Base-by-base conservation (phyloP, 2,797 vertebrate genomes). In the Halcyon smyrnensis region DNA sequence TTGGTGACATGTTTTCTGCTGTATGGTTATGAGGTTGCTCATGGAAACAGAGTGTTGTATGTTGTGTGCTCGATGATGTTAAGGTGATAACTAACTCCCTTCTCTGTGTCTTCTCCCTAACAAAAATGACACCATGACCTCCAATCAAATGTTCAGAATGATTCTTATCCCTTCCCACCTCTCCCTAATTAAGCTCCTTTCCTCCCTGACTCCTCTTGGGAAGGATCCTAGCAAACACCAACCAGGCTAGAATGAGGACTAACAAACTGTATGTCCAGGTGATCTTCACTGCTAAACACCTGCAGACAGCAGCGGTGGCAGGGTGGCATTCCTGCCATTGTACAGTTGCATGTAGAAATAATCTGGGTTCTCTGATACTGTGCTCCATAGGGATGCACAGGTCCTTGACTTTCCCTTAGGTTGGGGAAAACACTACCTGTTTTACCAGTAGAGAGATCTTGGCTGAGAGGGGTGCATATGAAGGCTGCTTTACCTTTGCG, bases 311-410 rank as follows among this genome's bases (percentile, higher is more conserved):
- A 76, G 0, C 13, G 18, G 28, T 20, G 20, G 30, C 59, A 76
- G 27, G n/a, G n/a, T 73, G n/a, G 27, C 70, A 77, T 92, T 89
- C 67, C n/a, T 77, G 81, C 17, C 14, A 15, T 74, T 41, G 63
- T 13, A 19, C 0, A 14, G 13, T 28, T 78, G 34, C 25, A 7
- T 3, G 1, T 60, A 37, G 75, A 34, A 64, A 34, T 0, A 6
- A 13, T 1, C 19, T 82, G 30, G 2, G 3, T 65, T 76, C 27
- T 57, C 62, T 62, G 45, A 15, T 30, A 23, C 12, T 17, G 30
- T 39, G 9, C 23, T 64, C 12, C 13, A 6, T 6, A 45, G 39
- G 24, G 64, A 20, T 1, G 0, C 3, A 2, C 15, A 23, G 6
- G 16, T 75, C 36, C 34, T 71, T 88, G 34, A 32, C 10, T 84